Evolutionary conservation across 2,888 invertebrate genomes (phyloP).

Genomic region (Drosophila parthenogenetica): DNA sequence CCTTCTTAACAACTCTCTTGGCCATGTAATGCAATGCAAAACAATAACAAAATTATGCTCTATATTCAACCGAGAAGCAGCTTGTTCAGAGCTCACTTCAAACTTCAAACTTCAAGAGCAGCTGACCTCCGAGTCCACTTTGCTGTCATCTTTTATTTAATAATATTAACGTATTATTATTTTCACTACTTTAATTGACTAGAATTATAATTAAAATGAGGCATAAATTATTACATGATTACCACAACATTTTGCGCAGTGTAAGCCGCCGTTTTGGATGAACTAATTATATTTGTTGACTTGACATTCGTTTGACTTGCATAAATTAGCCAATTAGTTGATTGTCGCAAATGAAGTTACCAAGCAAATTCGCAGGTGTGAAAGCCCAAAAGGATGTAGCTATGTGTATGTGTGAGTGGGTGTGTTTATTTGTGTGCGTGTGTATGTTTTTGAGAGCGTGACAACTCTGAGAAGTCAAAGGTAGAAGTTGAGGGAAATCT

Average conservation of each 20-base stretch:
- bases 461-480: constrained; percentile 13
- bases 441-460: constrained; percentile 1
- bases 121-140: constrained; percentile 39
- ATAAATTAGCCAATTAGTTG: constrained; percentile 79
- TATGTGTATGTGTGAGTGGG: not conserved
- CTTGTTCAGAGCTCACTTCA: constrained; percentile 18
- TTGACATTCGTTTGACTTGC: constrained; percentile 80
- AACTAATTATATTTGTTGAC: constrained; percentile 77
- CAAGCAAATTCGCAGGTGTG: constrained; percentile 55
- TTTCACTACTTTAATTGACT: constrained; percentile 40
- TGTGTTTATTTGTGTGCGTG: not conserved
- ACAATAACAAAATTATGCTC: constrained; percentile 77
- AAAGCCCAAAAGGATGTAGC: constrained; percentile 20
- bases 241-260: constrained; percentile 22
- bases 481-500: constrained; percentile 6
- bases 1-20: constrained; percentile 1
- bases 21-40: constrained; percentile 67
- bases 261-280: constrained; percentile 38
- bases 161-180: constrained; percentile 5
- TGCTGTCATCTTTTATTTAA: constrained; percentile 6
- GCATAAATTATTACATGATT: constrained; percentile 43
- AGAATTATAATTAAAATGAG: constrained; percentile 35
- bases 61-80: constrained; percentile 56
- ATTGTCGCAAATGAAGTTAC: constrained; percentile 68
- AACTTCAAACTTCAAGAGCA: constrained; percentile 15